A percentile compares a stretch with the other conserved stretches of the same genome.
phyloP scores from a whole-genome alignment of 2,797 vertebrate genomes.

The Sebastes iracundus region DNA sequence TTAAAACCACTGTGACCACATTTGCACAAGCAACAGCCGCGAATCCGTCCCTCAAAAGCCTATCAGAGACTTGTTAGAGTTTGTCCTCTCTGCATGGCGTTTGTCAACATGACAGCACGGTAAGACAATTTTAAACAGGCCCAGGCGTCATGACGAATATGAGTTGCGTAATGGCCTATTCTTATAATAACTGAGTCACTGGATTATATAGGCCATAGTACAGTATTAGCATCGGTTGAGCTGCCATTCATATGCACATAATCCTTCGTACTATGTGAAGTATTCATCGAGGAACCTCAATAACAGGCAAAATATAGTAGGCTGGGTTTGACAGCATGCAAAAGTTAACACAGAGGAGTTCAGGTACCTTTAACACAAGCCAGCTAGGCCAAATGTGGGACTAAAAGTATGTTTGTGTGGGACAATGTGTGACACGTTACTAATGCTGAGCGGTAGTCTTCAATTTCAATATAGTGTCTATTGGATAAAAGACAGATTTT shows the following conservation, averaged over 20 bases:
- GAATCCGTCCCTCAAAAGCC: background rate
- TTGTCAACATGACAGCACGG: conserved; percentile 14
- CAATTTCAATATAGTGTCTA: too few relatives aligned
- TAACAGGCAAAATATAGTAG: background rate
- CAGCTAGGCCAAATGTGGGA: too few relatives aligned
- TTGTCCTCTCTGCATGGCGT: background rate
- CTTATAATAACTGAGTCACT: conserved; percentile 28
- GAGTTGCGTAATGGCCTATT: conserved; percentile 30
- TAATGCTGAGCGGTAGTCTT: too few relatives aligned
- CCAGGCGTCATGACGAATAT: conserved; percentile 1
- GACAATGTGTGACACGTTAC: too few relatives aligned
- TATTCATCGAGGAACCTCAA: background rate
- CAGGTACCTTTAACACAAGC: background rate
- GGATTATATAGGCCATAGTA: conserved; percentile 32
- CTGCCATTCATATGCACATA: background rate
- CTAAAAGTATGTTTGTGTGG: too few relatives aligned
- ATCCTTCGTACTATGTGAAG: background rate
- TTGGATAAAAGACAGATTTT: too few relatives aligned
- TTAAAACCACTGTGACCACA: conserved; percentile 27
- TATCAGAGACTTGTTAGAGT: background rate
- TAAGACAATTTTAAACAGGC: background rate
- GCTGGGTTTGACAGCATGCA: background rate
- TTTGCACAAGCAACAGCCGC: background rate
- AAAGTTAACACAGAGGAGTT: background rate
- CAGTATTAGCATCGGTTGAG: conserved; percentile 4